Evolutionary conservation across 2,888 invertebrate genomes (phyloP), one percentile per base, ranked within the genome.

Genomic region (Steinernema hermaphroditum): DNA sequence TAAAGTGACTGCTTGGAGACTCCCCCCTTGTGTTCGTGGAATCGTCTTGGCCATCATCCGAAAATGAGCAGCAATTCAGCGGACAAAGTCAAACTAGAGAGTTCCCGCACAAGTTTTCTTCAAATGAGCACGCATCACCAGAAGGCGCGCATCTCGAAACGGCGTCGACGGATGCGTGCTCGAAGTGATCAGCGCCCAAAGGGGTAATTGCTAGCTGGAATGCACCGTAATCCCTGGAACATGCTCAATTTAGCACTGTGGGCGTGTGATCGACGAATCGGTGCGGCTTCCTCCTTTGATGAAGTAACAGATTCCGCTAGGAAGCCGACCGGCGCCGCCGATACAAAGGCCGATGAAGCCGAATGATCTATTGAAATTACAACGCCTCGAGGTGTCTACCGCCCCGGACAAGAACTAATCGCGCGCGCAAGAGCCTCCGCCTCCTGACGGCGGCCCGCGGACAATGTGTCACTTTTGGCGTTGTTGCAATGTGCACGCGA

Each of bases 291-390:
- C 14, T 41, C 43, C 43, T 41, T 8, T 16, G 14, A 2, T 1
- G 22, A 19, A 8, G 54, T 54, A 4, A 54, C 22, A 19, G 54
- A 2, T n/a, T n/a, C n/a, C n/a, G n/a, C n/a, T n/a, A n/a, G n/a
- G n/a, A n/a, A n/a, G n/a, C n/a, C 43, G 43, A 8, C 43, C 14
- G 43, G 9, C 14, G 43, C 43, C 43, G 43, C 43, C 8, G 8
- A 14, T 41, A 12, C 43, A 41, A 41, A 41, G 43, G 43, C 43
- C 43, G 14, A 22, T 22, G 6, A 54, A 54, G 27, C 54, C 62
- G 32, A 62, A 24, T 62, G 62, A 62, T 62, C 27, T 29, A 62
- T 24, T 12, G 62, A 62, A 62, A 62, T 62, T 62, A 62, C 62
- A 62, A 16, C 62, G 32, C 32, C n/a, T 62, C 16, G 29, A 62